Evolutionary conservation across 2,888 invertebrate genomes (phyloP).

Genomic region (Flexamia atlantica): DNA sequence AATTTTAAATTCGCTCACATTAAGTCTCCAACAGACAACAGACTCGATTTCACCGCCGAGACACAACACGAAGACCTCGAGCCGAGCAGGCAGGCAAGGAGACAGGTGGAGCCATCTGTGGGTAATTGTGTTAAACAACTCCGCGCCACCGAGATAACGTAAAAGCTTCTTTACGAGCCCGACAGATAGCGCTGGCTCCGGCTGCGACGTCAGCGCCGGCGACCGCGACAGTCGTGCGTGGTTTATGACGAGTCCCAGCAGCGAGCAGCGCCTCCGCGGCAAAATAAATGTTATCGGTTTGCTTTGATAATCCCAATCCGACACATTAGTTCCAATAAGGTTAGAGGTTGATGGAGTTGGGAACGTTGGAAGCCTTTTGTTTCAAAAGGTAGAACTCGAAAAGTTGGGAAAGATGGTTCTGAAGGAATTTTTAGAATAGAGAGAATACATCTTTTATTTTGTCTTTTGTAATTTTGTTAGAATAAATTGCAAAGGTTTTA

Average conservation of each 20-base stretch:
- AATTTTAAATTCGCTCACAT: too few species aligned
- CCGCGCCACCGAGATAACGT: conserved; percentile 6
- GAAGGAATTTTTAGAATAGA: too few species aligned
- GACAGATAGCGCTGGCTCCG: conserved; percentile 14
- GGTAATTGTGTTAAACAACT: conserved; percentile 24
- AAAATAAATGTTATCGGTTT: neutral
- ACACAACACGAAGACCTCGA: too few species aligned
- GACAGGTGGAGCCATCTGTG: neutral
- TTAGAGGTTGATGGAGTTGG: neutral
- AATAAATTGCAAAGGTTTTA: too few species aligned
- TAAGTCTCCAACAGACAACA: too few species aligned
- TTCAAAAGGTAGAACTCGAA: too few species aligned
- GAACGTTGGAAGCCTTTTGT: neutral
- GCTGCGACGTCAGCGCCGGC: neutral
- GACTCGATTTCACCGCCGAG: too few species aligned
- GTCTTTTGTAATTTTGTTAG: too few species aligned
- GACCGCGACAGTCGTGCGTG: neutral
- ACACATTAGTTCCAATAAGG: conserved; percentile 14
- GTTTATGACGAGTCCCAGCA: neutral
- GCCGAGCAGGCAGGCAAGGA: neutral
- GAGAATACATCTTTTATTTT: too few species aligned
- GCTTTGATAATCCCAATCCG: neutral
- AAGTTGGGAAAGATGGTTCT: too few species aligned
- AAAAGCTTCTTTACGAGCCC: conserved; percentile 30
- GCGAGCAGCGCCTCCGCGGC: neutral